phyloP scores from a whole-genome alignment of 2,888 invertebrate genomes.

The Papilio demoleus region DNA sequence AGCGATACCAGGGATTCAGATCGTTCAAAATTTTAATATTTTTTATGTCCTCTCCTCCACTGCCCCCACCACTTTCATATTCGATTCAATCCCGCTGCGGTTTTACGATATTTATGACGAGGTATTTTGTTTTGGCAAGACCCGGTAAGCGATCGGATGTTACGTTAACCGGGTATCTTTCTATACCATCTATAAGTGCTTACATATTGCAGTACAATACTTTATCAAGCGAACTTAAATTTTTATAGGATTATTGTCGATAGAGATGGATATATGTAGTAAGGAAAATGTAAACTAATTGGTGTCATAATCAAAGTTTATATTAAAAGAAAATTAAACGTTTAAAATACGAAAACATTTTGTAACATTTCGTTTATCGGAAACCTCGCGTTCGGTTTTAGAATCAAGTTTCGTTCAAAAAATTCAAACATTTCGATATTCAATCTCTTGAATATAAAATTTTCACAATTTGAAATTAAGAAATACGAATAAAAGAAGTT shows the following conservation, averaged over 20 bases:
- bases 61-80: conserved; percentile 58
- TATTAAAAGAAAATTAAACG: no score
- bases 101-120: conserved; percentile 73
- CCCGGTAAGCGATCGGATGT: conserved; percentile 47
- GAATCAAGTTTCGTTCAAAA: conserved; percentile 36
- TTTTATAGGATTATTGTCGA: no score
- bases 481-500: conserved; percentile 17
- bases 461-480: conserved; percentile 24
- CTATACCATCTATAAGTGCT: conserved; percentile 24
- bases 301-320: no score
- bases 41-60: conserved; percentile 63
- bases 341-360: no score
- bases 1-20: conserved; percentile 79
- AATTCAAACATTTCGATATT: conserved; percentile 17
- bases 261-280: no score
- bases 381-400: neutral
- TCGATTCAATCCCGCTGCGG: conserved; percentile 74
- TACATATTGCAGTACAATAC: conserved; percentile 10
- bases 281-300: no score
- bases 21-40: conserved; percentile 78
- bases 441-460: conserved; percentile 15
- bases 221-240: neutral
- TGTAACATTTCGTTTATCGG: conserved; percentile 29
- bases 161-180: conserved; percentile 16
- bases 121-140: conserved; percentile 69